Base-by-base conservation (phyloP, 2,888 invertebrate species). In the Oeneis ivallda region DNA sequence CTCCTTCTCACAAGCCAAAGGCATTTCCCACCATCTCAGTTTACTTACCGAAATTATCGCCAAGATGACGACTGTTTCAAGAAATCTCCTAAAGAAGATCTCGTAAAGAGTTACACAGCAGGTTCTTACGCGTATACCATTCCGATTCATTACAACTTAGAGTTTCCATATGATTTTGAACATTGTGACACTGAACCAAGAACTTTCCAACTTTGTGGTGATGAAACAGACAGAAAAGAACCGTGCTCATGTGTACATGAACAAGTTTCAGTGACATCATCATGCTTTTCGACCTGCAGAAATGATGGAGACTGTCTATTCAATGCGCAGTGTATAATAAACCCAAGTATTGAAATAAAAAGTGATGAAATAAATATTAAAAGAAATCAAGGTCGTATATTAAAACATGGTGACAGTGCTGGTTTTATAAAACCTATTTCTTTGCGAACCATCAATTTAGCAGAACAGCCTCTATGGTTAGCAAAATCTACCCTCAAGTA, bases 401-500 rank as follows among this genome's bases (percentile, higher is more conserved):
- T 9, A 11, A 43, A 13, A 19, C 15, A 34, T n/a, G 19, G 15
- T 45, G n/a, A 19, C 49, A 4, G 56, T 49, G 19, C 43, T 15
- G 32, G n/a, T 52, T 1, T 15, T 7, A 41, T 10, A 56, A 34
- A 59, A 65, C 19, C 50, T 6, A 7, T 34, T 43, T 41, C 50
- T 10, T 9, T 15, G 11, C 26, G 15, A 11, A n/a, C 32, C 9
- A 45, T 37, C 11, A 13, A 45, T 19, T 37, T 43, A 9, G 41
- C 37, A 17, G 43, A 15, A 50, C 50, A 70, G 10, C 64, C 50
- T 47, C 57, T 69, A 50, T n/a, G 49, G 8, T 41, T 68, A 32
- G 64, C 72, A 32, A 71, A 71, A 71, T 57, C 45, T 3, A 39
- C 41, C n/a, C 7, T 61, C 4, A 79, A 76, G 65, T 72, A 74